These are phyloP conservation scores for Hycleus cichorii DNA, from an alignment of 1,140 invertebrate species.

Conservation along the genomic window DNA sequence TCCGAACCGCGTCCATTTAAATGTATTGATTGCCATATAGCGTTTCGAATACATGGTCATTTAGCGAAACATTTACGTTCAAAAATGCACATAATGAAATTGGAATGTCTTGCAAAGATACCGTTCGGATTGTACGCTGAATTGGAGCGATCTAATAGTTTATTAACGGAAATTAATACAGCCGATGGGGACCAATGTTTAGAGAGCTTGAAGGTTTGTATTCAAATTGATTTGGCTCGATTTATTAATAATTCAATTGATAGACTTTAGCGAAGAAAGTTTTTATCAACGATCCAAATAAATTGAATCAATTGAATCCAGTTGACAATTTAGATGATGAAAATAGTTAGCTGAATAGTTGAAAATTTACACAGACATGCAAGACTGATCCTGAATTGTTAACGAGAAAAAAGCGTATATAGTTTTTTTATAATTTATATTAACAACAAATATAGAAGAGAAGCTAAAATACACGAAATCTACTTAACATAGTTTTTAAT, in stretches of 20 bases:
- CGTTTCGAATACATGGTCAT: slow-evolving; percentile 93
- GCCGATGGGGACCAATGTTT: slow-evolving; percentile 90
- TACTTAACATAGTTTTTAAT: slow-evolving; percentile 12
- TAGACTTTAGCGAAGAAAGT: slow-evolving; percentile 72
- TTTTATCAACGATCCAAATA: slow-evolving; percentile 72
- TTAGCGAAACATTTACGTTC: slow-evolving; percentile 93
- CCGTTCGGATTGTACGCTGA: slow-evolving; percentile 95
- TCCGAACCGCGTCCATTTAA: slow-evolving; percentile 91
- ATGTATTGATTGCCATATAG: slow-evolving; percentile 91
- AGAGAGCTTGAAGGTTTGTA: slow-evolving; percentile 64
- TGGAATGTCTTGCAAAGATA: slow-evolving; percentile 87
- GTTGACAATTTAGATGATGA: slow-evolving; percentile 15
- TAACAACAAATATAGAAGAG: background rate
- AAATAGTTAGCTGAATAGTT: slow-evolving; percentile 13
- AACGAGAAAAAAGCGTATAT: too few species aligned
- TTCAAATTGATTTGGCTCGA: background rate
- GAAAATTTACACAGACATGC: slow-evolving; percentile 10
- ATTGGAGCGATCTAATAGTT: slow-evolving; percentile 82
- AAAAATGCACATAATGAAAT: slow-evolving; percentile 93
- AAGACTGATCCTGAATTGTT: slow-evolving; percentile 15
- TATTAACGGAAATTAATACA: slow-evolving; percentile 88
- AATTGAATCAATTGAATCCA: slow-evolving; percentile 55
- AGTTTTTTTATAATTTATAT: slow-evolving; percentile 8
- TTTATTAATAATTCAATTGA: slow-evolving; percentile 33
- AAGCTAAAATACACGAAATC: background rate